Evolutionary conservation across 1,140 invertebrate species (phyloP).

Genomic region (Phymastichus coffea): DNA sequence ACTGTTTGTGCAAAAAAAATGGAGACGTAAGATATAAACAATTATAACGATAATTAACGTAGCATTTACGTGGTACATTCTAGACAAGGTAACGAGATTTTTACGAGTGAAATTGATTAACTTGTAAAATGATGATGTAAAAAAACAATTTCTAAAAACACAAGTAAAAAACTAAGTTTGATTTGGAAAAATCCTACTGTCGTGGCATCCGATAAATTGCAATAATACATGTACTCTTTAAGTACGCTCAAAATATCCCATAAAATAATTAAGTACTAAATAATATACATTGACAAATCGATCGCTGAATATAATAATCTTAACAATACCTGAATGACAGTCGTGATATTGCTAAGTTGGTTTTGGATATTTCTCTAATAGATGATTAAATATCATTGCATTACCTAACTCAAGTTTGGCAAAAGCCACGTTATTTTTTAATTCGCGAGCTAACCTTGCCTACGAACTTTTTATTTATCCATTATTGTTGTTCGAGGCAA

Average conservation of each 20-base stretch:
- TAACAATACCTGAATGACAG: slow-evolving; percentile 17
- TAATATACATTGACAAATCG: slow-evolving; percentile 15
- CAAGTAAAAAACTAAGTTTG: background rate
- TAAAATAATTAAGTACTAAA: slow-evolving; percentile 24
- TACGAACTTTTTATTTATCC: background rate
- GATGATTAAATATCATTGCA: slow-evolving; percentile 3
- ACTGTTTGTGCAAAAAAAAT: too few species aligned
- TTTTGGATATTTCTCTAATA: background rate
- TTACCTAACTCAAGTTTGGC: background rate
- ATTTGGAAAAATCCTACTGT: slow-evolving; percentile 8
- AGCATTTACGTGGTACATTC: too few species aligned
- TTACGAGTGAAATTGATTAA: too few species aligned
- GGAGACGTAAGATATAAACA: too few species aligned
- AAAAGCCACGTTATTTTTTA: slow-evolving; percentile 14
- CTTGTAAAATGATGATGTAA: background rate
- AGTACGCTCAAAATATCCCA: slow-evolving; percentile 8
- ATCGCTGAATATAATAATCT: background rate
- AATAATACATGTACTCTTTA: slow-evolving; percentile 14
- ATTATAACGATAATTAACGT: too few species aligned
- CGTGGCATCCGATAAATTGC: slow-evolving; percentile 19
- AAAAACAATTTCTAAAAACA: background rate
- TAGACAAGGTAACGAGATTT: too few species aligned
- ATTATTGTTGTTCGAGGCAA: background rate
- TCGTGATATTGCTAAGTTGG: slow-evolving; percentile 11
- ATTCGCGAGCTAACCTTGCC: slow-evolving; percentile 7